Evolutionary conservation across 2,888 invertebrate species (phyloP), one percentile per base, ranked within the genome.

Genomic region (Tinea trinotella): DNA sequence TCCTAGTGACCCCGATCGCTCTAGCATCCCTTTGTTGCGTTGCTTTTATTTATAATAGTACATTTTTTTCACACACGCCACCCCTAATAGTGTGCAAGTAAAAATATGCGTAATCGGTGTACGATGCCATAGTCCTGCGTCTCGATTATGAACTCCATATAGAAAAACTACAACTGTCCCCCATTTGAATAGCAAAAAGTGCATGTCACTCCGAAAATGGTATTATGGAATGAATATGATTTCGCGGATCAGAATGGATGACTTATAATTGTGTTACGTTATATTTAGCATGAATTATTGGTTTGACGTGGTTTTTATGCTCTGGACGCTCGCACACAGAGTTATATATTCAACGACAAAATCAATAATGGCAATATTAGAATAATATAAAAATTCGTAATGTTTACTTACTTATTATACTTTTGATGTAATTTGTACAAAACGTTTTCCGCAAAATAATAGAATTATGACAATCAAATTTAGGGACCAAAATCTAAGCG

Each of bases 1-100:
- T 85, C 80, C 83, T 84, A 84, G 83, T 85, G 85, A 85, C 85
- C 85, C 85, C 82, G 84, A 85, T 85, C 83, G 74, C 71, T 83
- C 82, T 80, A 71, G 73, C 82, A 83, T 84, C 82, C 82, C 76
- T 79, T 85, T 85, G 84, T 85, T 73, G 64, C 62, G 67, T 65
- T 75, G 67, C 80, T 80, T 74, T 82, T 83, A 82, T 85, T 85
- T 83, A 84, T 83, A 84, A 84, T 83, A 80, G 79, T 77, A 79
- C 66, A 76, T 85, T 85, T 84, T 57, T 85, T 83, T 81, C 83
- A 82, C 78, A 83, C 80, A 81, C 76, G 68, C 71, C 77, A 84
- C 85, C 84, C 84, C 81, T 81, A 81, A 81, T 82, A 81, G 76
- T 68, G 70, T 81, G 71, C 73, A 76, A 82, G 82, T 77, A 67